Evolutionary conservation across 2,113 vertebrate genomes (phyloP).

Genomic region (Proteles cristata): DNA sequence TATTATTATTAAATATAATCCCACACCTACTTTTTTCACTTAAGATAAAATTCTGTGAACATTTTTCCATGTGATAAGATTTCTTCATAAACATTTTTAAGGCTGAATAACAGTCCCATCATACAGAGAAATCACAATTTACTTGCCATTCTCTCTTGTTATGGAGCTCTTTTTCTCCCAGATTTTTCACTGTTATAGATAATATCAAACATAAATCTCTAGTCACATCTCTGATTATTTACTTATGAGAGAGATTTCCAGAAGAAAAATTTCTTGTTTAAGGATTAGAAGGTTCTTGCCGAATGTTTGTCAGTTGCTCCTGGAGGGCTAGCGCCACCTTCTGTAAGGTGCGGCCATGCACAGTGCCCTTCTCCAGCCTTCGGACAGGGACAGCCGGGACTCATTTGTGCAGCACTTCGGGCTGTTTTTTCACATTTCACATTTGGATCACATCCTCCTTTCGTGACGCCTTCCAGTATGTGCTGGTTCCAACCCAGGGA

Average conservation of each 20-base stretch:
- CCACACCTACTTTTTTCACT: not conserved
- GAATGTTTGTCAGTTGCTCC: not conserved
- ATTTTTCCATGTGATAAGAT: not conserved
- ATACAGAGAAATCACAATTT: constrained; percentile 13
- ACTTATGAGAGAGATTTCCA: not conserved
- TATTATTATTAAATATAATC: not conserved
- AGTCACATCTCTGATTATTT: not conserved
- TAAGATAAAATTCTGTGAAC: not conserved
- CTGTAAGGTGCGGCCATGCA: not conserved
- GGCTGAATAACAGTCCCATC: constrained; percentile 3
- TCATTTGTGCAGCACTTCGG: not conserved
- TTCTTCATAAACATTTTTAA: constrained; percentile 34
- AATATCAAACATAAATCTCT: constrained; percentile 7
- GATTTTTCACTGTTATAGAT: constrained; percentile 24
- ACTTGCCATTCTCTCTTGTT: constrained; percentile 10
- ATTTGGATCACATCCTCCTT: not conserved
- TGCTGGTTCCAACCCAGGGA: not conserved
- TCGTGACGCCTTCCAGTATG: not conserved
- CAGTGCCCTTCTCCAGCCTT: not conserved
- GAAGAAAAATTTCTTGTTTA: not conserved
- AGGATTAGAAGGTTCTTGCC: not conserved
- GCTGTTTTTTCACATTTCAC: not conserved
- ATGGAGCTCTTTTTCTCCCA: not conserved
- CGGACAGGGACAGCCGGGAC: not conserved
- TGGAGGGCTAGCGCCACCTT: not conserved